These are phyloP conservation scores for Octodonta nipae DNA, from an alignment of 2,888 invertebrate genomes.

Conservation along the genomic window DNA sequence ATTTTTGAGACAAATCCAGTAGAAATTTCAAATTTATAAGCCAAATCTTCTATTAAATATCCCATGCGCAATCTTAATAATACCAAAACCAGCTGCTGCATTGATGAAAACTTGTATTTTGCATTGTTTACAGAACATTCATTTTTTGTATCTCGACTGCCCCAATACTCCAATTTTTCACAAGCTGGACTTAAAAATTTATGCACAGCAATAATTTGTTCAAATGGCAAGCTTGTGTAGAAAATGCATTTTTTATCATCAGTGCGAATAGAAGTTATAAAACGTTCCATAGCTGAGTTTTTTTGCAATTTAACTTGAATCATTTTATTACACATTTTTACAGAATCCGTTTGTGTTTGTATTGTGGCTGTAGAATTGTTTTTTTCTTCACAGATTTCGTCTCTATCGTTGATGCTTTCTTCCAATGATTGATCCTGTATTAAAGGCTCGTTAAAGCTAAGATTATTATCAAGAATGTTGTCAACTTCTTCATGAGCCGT, in stretches of 20 bases:
- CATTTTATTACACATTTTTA: conserved; percentile 1
- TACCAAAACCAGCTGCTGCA: background rate
- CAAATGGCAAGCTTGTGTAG: background rate
- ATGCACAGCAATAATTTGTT: background rate
- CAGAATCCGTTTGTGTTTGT: background rate
- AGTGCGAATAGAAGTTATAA: conserved; percentile 2
- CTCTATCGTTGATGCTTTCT: background rate
- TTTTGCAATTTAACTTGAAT: conserved; percentile 1
- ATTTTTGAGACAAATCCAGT: conserved; percentile 2
- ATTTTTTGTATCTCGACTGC: background rate
- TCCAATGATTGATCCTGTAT: background rate
- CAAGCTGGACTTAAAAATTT: conserved; percentile 4
- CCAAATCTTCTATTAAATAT: conserved; percentile 3
- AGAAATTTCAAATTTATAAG: background rate
- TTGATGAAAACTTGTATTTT: background rate
- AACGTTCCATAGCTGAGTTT: conserved; percentile 1
- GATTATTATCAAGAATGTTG: background rate
- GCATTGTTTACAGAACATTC: background rate
- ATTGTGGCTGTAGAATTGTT: background rate
- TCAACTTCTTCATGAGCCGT: background rate
- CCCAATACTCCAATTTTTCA: background rate
- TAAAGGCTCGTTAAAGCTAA: background rate
- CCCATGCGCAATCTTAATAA: background rate
- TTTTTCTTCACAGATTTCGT: background rate
- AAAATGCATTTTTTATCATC: conserved; percentile 1